Percentiles rank a stretch among this genome's conserved stretches.
Evolutionary conservation across 1,140 invertebrate species (phyloP).

Genomic region (Pseudachorutes palmiensis): DNA sequence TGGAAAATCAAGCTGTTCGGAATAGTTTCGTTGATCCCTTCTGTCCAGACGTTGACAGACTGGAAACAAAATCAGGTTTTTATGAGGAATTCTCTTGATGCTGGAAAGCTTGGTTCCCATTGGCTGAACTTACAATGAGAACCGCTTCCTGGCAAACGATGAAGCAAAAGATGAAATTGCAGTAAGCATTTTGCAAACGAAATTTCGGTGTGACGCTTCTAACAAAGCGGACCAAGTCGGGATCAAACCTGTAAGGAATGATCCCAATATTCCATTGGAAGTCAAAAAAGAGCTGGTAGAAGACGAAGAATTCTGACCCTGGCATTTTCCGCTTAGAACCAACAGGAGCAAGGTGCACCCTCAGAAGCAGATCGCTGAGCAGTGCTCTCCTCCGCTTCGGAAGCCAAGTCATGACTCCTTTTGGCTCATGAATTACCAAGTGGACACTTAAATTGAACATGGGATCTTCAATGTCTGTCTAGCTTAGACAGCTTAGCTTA

Average conservation of each 20-base stretch:
- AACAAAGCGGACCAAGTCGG: background rate
- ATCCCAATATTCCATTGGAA: background rate
- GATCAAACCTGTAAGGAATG: background rate
- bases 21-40: background rate
- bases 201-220: background rate
- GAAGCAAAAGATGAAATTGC: constrained; percentile 7
- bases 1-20: background rate
- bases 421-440: too few relatives aligned
- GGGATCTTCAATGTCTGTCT: too few relatives aligned
- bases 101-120: too few relatives aligned
- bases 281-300: constrained; percentile 2
- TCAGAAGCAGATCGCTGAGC: too few relatives aligned
- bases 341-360: too few relatives aligned
- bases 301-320: background rate
- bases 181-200: background rate
- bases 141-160: constrained; percentile 3
- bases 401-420: too few relatives aligned
- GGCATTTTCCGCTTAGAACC: background rate
- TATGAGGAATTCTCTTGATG: too few relatives aligned
- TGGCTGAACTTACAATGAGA: constrained; percentile 1
- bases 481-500: too few relatives aligned
- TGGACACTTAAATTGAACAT: too few relatives aligned
- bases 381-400: too few relatives aligned
- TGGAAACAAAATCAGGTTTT: too few relatives aligned
- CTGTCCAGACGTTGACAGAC: background rate